These are phyloP conservation scores for Papilio machaon DNA, from an alignment of 1,140 invertebrate species.

Conservation along the genomic window DNA sequence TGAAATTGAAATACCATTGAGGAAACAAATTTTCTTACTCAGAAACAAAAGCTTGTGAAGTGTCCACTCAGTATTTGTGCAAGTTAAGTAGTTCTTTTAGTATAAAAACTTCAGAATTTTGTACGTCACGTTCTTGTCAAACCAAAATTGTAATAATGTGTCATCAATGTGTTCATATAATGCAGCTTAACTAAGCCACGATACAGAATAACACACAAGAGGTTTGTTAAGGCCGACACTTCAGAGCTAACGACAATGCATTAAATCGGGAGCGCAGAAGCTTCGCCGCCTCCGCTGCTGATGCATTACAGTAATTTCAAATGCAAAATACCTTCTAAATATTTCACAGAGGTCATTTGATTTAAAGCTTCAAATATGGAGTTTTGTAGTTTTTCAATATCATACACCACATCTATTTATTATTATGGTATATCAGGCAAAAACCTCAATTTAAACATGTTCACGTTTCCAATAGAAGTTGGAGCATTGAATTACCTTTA, in stretches of 20 bases:
- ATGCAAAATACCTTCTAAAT: constrained; percentile 6
- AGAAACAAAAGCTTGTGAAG: constrained; percentile 4
- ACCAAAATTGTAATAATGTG: neutral
- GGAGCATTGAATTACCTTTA: too few relatives aligned
- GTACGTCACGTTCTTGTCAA: too few relatives aligned
- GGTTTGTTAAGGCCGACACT: neutral
- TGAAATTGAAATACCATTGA: neutral
- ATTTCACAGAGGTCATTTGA: neutral
- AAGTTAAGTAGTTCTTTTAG: too few relatives aligned
- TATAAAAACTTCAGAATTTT: too few relatives aligned
- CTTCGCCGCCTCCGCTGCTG: neutral
- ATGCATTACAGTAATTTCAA: constrained; percentile 4
- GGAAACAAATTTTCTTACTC: neutral
- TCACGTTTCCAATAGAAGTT: too few relatives aligned
- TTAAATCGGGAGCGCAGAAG: neutral
- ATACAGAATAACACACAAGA: neutral
- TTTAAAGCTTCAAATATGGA: neutral
- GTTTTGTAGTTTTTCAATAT: neutral
- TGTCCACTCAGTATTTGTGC: neutral
- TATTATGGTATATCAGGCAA: too few relatives aligned
- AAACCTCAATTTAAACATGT: too few relatives aligned
- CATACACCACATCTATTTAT: too few relatives aligned
- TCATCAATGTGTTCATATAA: neutral
- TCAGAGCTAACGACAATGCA: neutral
- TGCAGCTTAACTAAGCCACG: neutral